A percentile compares a stretch with the other conserved stretches of the same genome.
phyloP scores from a whole-genome alignment of 2,888 invertebrate genomes.

The Himalopsyche kuldschensis region DNA sequence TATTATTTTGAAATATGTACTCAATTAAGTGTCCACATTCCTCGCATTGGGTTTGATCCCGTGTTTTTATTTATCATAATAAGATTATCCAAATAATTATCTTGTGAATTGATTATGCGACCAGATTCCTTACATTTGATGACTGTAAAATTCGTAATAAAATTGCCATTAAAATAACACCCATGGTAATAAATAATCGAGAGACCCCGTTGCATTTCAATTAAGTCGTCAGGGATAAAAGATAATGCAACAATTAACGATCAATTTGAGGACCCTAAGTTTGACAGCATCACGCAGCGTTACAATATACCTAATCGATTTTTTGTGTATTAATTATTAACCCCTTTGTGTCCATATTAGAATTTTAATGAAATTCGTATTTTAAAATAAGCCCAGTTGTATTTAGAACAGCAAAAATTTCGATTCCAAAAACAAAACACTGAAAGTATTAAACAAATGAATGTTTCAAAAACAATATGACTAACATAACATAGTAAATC shows the following conservation, averaged over 20 bases:
- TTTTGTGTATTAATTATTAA: neutral
- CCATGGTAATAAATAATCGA: neutral
- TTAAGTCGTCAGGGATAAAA: neutral
- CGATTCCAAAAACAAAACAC: too few species aligned
- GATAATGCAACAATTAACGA: neutral
- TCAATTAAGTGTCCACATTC: too few species aligned
- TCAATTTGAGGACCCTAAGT: neutral
- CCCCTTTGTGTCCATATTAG: neutral
- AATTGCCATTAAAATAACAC: neutral
- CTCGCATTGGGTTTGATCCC: too few species aligned
- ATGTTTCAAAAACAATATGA: too few species aligned
- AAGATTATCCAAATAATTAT: too few species aligned
- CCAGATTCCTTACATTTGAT: neutral
- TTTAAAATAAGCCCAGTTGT: too few species aligned
- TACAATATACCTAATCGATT: neutral
- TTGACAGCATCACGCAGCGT: neutral
- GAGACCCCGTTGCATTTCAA: neutral
- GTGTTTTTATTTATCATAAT: too few species aligned
- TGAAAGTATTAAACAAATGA: too few species aligned
- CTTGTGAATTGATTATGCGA: neutral
- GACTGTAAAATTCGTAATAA: slow-evolving; percentile 11
- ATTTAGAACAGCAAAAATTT: too few species aligned
- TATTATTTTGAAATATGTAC: too few species aligned
- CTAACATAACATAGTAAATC: too few species aligned
- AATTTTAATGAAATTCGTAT: neutral